Percentiles rank a stretch among this genome's conserved stretches.
Conservation (phyloP, 2,888 invertebrate genomes). For the Saturnia japonica region DNA sequence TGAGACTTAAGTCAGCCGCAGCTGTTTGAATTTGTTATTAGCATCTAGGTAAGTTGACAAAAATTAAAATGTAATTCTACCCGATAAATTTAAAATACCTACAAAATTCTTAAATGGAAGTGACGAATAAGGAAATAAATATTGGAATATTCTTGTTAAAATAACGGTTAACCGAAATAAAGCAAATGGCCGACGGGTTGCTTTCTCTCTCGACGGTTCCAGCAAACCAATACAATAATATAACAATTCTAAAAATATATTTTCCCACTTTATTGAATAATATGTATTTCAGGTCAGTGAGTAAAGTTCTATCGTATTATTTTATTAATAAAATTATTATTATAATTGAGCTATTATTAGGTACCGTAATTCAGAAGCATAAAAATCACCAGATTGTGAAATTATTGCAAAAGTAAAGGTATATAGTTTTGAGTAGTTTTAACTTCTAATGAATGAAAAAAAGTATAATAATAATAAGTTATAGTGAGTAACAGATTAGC, state of each 20-base stretch:
- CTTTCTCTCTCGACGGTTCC: constrained; percentile 63
- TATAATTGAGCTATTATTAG: neutral
- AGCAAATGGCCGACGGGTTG: constrained; percentile 73
- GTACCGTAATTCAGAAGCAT: neutral
- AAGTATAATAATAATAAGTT: neutral
- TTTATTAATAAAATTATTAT: neutral
- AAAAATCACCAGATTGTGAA: neutral
- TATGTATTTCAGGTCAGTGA: neutral
- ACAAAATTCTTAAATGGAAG: constrained; percentile 29
- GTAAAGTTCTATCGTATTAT: no score
- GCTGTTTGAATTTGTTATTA: constrained; percentile 43
- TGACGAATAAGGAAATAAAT: constrained; percentile 23
- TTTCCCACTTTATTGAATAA: neutral
- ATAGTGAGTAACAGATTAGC: no score
- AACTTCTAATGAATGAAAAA: no score
- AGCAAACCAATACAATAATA: neutral
- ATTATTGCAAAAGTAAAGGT: neutral
- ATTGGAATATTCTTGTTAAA: constrained; percentile 34
- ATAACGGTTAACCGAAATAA: constrained; percentile 41
- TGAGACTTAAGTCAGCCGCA: constrained; percentile 42
- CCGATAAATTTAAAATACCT: constrained; percentile 26
- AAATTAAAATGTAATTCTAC: constrained; percentile 32
- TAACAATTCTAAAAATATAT: neutral
- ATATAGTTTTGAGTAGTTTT: neutral
- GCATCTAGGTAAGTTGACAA: constrained; percentile 56